Base-by-base conservation (phyloP, 2,888 invertebrate genomes). In the Glyphotaelius pellucidus region DNA sequence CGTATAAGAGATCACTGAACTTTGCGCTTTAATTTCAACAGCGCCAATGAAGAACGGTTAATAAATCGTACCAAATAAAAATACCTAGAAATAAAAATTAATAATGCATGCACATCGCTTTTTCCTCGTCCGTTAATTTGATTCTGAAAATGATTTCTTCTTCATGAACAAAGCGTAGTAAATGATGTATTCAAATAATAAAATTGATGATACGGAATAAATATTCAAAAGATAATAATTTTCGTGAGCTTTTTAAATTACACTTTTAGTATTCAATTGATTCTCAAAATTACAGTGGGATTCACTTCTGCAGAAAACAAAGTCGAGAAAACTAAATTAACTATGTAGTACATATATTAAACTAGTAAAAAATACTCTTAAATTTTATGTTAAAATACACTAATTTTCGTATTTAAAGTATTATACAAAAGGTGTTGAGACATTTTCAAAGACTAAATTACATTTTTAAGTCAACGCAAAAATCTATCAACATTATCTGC, bases 401-500 rank as follows among this genome's bases (percentile, higher is more conserved):
- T 35, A 83, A 83, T 35, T 35, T 83, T 83, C 32, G n/a, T n/a
- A n/a, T 83, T 83, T 83, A 35, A 86, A 47, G 86, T 86, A 86
- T 86, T 38, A 86, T 86, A 86, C 86, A 86, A 86, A 86, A 86
- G 86, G 42, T 86, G 30, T 9, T 86, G 86, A 47, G 30, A 86
- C 30, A 14, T 19, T 83, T 83, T 67, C 83, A 67, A 67, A 67
- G 67, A 83, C 81, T 83, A 81, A 32, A 32, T 32, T 83, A 19
- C 31, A 32, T 25, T 25, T 35, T 31, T 83, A 83, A 83, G 19
- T 35, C 19, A 30, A 86, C 5, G 30, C 86, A 86, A 86, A 42
- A 42, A 86, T 86, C 30, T 86, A 42, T 47, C 35, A 12, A 38
- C 31, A 85, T 38, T 30, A 30, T 38, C 35, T 42, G 42, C 86